These are phyloP conservation scores for Autographa pulchrina DNA, from an alignment of 2,888 invertebrate genomes.

Conservation along the genomic window DNA sequence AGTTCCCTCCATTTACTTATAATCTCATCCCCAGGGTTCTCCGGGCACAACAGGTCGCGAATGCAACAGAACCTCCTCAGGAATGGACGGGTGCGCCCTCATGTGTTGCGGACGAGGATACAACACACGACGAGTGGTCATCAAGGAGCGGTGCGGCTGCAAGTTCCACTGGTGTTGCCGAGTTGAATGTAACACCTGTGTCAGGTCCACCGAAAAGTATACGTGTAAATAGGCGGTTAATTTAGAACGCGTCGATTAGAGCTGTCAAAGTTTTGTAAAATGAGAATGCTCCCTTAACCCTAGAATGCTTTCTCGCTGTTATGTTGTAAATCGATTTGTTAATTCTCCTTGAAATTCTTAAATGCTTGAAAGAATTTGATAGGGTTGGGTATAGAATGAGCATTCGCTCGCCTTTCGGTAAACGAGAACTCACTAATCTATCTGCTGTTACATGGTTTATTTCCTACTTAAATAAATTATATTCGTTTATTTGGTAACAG, in stretches of 20 bases:
- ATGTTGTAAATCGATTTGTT: too few relatives aligned
- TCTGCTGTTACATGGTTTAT: too few relatives aligned
- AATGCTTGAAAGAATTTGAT: too few relatives aligned
- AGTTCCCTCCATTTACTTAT: too few relatives aligned
- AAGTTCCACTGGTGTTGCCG: constrained; percentile 99
- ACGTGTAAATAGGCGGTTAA: constrained; percentile 93
- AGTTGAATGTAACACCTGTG: constrained; percentile 97
- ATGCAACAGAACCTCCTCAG: constrained; percentile 93
- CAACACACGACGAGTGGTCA: constrained; percentile 94
- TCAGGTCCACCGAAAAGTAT: constrained; percentile 93
- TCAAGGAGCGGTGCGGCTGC: constrained; percentile 96
- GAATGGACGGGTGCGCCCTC: constrained; percentile 96
- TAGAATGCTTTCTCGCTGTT: too few relatives aligned
- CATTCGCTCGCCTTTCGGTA: too few relatives aligned
- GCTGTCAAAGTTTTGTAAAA: background rate
- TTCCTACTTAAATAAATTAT: too few relatives aligned
- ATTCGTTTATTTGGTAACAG: too few relatives aligned
- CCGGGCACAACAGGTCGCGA: constrained; percentile 92
- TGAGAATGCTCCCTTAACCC: background rate
- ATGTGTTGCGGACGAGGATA: constrained; percentile 98
- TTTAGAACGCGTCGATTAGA: constrained; percentile 1
- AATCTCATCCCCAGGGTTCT: constrained; percentile 72
- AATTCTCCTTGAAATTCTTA: too few relatives aligned
- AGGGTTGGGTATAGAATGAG: too few relatives aligned
- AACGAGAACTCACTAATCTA: too few relatives aligned